phyloP scores from a whole-genome alignment of 2,797 vertebrate genomes.

The Sebastes taczanowskii region DNA sequence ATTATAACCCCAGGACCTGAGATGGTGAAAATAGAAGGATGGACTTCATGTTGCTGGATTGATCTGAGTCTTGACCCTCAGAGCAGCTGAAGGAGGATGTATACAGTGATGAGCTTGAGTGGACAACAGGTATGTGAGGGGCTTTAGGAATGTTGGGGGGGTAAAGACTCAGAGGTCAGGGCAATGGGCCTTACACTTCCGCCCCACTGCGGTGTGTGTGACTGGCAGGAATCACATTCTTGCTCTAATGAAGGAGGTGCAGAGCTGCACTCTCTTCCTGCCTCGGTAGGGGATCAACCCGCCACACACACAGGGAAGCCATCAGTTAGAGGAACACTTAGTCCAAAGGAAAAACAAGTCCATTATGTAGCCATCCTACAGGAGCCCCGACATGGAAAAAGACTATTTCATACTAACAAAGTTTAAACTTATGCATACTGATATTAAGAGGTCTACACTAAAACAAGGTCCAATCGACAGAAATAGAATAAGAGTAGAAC shows the following conservation, averaged over 20 bases:
- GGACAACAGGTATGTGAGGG: constrained; percentile 41
- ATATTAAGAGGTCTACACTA: neutral
- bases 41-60: neutral
- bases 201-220: neutral
- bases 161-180: constrained; percentile 25
- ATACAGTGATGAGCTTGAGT: constrained; percentile 17
- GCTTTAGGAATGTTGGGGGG: constrained; percentile 8
- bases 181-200: constrained; percentile 16
- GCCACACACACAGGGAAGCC: constrained; percentile 5
- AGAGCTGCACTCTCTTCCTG: constrained; percentile 14
- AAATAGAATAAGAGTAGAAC: too few relatives aligned
- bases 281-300: neutral
- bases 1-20: neutral
- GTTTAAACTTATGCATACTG: neutral
- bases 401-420: neutral
- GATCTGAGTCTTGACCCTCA: neutral
- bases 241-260: constrained; percentile 40
- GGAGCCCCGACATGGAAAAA: neutral
- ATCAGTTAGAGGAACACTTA: constrained; percentile 5
- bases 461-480: too few relatives aligned
- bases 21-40: neutral
- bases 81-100: constrained; percentile 11
- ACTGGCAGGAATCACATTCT: constrained; percentile 48
- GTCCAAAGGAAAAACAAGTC: constrained; percentile 5
- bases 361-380: neutral